These are phyloP conservation scores for Phortica magna DNA, from an alignment of 2,888 invertebrate species.

Conservation along the genomic window DNA sequence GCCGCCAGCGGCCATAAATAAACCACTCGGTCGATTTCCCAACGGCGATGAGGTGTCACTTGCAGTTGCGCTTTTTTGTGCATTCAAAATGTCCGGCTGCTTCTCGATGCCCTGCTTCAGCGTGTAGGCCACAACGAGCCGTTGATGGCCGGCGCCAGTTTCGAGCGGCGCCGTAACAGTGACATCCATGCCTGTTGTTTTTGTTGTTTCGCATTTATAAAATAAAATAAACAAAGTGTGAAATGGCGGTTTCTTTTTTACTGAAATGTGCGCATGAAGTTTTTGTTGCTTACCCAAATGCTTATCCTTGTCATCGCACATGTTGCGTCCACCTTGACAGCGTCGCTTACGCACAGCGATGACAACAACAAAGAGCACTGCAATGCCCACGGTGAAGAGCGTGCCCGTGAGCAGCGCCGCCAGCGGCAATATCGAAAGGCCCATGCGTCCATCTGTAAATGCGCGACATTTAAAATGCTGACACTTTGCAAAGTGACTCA, in stretches of 20 bases:
- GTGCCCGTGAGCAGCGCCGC: conserved; percentile 84
- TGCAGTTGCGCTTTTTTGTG: conserved; percentile 83
- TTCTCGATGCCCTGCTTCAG: conserved; percentile 86
- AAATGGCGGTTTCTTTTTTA: not conserved
- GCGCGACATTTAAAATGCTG: not conserved
- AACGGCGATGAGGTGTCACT: conserved; percentile 75
- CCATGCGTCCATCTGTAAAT: conserved; percentile 83
- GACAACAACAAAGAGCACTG: conserved; percentile 82
- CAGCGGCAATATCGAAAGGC: conserved; percentile 85
- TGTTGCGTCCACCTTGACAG: conserved; percentile 80
- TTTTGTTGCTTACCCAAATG: conserved; percentile 75
- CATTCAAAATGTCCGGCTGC: conserved; percentile 89
- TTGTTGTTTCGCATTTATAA: not conserved
- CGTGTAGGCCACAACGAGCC: conserved; percentile 92
- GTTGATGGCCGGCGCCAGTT: conserved; percentile 89
- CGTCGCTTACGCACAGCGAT: conserved; percentile 83
- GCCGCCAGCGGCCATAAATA: conserved; percentile 67
- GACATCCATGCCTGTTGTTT: conserved; percentile 76
- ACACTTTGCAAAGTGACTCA: not conserved
- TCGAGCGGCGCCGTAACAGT: conserved; percentile 82
- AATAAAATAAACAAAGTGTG: not conserved
- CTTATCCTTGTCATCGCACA: conserved; percentile 79
- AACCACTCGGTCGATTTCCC: conserved; percentile 76
- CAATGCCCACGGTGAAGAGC: conserved; percentile 83
- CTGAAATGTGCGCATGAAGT: not conserved